Evolutionary conservation across 2,797 vertebrate genomes (phyloP).

Genomic region (Cygnus olor): DNA sequence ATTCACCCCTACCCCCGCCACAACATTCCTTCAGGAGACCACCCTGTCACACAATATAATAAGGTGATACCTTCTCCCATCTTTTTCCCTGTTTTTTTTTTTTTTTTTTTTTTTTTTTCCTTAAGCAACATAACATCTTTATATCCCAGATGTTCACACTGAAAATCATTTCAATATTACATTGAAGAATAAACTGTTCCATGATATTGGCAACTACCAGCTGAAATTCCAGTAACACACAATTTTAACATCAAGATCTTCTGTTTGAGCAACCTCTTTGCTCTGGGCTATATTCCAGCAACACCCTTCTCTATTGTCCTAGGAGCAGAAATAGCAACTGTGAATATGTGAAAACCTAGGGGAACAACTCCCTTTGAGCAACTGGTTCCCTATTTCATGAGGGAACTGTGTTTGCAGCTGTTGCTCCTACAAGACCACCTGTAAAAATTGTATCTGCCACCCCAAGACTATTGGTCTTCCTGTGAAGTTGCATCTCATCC

Average conservation of each 20-base stretch:
- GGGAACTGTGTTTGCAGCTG: not conserved
- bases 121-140: not conserved
- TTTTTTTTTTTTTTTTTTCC: not conserved
- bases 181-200: not conserved
- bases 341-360: not conserved
- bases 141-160: slow-evolving; percentile 27
- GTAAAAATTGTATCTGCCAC: not conserved
- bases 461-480: not conserved
- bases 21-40: not conserved
- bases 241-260: slow-evolving; percentile 38
- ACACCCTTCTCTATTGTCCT: slow-evolving; percentile 58
- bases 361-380: not conserved
- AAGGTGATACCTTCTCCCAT: not conserved
- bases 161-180: slow-evolving; percentile 14
- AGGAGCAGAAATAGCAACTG: slow-evolving; percentile 34
- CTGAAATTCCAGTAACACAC: slow-evolving; percentile 13
- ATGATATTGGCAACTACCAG: slow-evolving; percentile 40
- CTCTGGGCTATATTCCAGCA: slow-evolving; percentile 46
- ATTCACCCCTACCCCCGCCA: not conserved
- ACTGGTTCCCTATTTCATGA: not conserved
- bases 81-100: not conserved
- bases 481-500: not conserved
- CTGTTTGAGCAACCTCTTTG: slow-evolving; percentile 51
- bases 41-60: not conserved
- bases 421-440: not conserved